Percentiles rank a stretch among this genome's conserved stretches.
phyloP scores from a whole-genome alignment of 2,797 vertebrate species.

The Acanthornis magna region DNA sequence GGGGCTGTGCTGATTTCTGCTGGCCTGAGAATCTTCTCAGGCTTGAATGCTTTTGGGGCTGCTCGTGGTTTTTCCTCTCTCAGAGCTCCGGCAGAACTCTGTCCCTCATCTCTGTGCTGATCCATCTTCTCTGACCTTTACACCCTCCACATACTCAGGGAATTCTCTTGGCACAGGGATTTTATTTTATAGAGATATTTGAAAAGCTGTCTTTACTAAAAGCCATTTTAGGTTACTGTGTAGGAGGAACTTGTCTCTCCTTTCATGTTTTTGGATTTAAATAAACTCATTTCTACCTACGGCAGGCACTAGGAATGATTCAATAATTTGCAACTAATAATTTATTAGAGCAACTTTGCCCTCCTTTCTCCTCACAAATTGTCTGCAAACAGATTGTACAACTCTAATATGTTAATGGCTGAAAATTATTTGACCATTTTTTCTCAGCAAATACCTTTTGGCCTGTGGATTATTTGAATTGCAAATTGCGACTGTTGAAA shows the following conservation, averaged over 20 bases:
- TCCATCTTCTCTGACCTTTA: background rate
- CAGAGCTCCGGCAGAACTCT: background rate
- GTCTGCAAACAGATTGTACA: constrained; percentile 37
- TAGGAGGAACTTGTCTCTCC: background rate
- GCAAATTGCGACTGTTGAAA: constrained; percentile 15
- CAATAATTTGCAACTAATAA: constrained; percentile 28
- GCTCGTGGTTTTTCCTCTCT: background rate
- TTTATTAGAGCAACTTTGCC: constrained; percentile 38
- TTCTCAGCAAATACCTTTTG: constrained; percentile 29
- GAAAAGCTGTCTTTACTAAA: background rate
- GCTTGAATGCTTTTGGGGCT: background rate
- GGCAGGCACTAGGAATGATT: background rate
- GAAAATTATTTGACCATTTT: constrained; percentile 35
- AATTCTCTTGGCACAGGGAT: background rate
- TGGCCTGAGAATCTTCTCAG: background rate
- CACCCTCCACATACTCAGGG: background rate
- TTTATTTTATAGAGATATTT: background rate
- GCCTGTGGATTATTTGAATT: constrained; percentile 24
- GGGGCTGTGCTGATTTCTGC: background rate
- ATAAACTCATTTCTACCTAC: background rate
- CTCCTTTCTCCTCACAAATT: constrained; percentile 32
- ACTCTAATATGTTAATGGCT: constrained; percentile 23
- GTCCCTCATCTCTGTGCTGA: background rate
- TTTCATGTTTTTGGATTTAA: background rate
- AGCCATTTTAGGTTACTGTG: background rate